Evolutionary conservation across 64 coral and sea anemone genomes (phyloP).

Genomic region (Anthopleura sola): DNA sequence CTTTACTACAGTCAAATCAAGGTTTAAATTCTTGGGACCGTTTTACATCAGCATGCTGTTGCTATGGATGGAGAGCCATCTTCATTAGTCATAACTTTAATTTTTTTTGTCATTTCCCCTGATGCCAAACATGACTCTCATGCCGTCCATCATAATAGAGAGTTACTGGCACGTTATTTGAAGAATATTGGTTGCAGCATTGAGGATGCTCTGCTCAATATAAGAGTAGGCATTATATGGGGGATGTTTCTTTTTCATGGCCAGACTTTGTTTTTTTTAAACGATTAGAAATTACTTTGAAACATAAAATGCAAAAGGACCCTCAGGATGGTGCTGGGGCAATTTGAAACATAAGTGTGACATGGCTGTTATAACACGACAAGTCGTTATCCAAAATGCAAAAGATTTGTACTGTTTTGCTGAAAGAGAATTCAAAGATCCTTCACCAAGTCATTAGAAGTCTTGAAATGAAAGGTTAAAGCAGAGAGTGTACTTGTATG

Average conservation of each 20-base stretch:
- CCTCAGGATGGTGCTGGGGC: slow-evolving; percentile 18
- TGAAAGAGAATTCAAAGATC: not conserved
- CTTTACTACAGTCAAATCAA: slow-evolving; percentile 26
- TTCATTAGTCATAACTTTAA: not conserved
- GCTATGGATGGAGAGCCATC: not conserved
- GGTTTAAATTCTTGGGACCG: not conserved
- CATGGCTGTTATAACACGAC: slow-evolving; percentile 18
- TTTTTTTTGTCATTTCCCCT: slow-evolving; percentile 17
- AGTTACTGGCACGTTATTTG: not conserved
- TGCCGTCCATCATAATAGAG: not conserved
- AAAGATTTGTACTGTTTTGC: slow-evolving; percentile 13
- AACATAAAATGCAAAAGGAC: slow-evolving; percentile 30
- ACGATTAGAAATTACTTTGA: slow-evolving; percentile 44
- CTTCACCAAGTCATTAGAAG: not conserved
- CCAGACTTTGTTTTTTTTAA: slow-evolving; percentile 1
- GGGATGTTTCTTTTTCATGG: not conserved
- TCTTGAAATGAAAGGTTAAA: not conserved
- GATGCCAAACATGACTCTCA: slow-evolving; percentile 29
- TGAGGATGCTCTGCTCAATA: slow-evolving; percentile 26
- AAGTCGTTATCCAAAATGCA: slow-evolving; percentile 30
- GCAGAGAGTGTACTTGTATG: slow-evolving; percentile 1
- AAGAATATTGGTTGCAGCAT: slow-evolving; percentile 9
- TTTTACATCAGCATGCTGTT: not conserved
- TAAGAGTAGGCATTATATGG: slow-evolving; percentile 34
- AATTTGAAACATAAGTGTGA: slow-evolving; percentile 34